Conservation (phyloP, 2,797 vertebrate genomes). For the Danio jaintianensis region DNA sequence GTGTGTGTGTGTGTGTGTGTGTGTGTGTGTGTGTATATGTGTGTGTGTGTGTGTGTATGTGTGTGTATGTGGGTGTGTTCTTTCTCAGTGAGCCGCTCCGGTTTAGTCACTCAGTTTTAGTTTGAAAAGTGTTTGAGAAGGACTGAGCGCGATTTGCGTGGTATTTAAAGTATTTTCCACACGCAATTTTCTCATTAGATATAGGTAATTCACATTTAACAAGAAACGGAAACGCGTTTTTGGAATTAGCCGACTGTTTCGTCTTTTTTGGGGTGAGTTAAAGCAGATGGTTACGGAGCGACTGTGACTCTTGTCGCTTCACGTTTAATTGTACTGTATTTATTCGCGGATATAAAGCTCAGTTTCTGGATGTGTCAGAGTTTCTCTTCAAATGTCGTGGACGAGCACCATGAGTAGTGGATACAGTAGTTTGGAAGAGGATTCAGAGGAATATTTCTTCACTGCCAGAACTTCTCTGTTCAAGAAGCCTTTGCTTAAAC, state of each 20-base stretch:
- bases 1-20: too few species aligned
- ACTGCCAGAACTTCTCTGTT: constrained; percentile 97
- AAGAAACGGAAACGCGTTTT: background rate
- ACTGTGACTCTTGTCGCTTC: background rate
- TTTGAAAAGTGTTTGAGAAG: background rate
- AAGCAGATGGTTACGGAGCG: background rate
- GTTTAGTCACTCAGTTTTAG: background rate
- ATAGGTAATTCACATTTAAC: background rate
- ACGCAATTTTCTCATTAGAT: background rate
- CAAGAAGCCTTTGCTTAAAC: constrained; percentile 85
- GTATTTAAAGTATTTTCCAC: background rate
- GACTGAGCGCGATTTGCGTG: background rate
- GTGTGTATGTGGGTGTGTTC: constrained; percentile 30
- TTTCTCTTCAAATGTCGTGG: constrained; percentile 83
- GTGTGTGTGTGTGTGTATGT: background rate
- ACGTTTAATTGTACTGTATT: background rate
- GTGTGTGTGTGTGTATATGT: too few species aligned
- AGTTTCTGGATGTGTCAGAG: constrained; percentile 32
- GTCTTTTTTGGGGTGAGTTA: background rate
- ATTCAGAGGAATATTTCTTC: constrained; percentile 96
- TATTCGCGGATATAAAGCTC: background rate
- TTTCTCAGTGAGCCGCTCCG: background rate
- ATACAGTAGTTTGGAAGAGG: constrained; percentile 97
- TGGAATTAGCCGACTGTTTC: background rate
- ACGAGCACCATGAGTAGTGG: constrained; percentile 98